These are phyloP conservation scores for Poeciliopsis paucimaculata DNA, from an alignment of 2,797 vertebrate species.

Conservation along the genomic window DNA sequence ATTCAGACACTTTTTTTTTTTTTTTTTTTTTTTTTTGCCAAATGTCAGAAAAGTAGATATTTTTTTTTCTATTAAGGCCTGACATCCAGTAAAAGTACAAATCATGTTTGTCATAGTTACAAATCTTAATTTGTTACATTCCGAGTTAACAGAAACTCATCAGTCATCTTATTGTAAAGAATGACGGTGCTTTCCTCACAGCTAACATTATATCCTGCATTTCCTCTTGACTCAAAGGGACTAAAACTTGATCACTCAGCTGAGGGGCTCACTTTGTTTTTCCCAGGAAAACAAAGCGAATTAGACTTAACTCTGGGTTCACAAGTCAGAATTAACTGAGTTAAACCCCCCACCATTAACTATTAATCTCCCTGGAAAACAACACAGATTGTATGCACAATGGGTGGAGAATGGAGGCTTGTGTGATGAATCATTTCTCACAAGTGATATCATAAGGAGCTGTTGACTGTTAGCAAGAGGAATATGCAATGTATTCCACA, in stretches of 20 bases:
- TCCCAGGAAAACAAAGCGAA: constrained; percentile 36
- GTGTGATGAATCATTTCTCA: constrained; percentile 66
- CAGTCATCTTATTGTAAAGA: constrained; percentile 1
- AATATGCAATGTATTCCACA: constrained; percentile 19
- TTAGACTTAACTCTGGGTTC: constrained; percentile 35
- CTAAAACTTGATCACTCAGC: constrained; percentile 45
- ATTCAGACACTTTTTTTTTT: neutral
- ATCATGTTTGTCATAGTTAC: neutral
- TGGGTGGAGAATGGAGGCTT: constrained; percentile 50
- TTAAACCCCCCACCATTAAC: constrained; percentile 46
- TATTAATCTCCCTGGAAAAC: constrained; percentile 62
- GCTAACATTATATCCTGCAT: constrained; percentile 27
- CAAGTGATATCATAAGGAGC: constrained; percentile 46
- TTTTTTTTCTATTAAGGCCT: constrained; percentile 1
- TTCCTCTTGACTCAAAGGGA: constrained; percentile 51
- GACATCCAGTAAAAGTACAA: constrained; percentile 13
- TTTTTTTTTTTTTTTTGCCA: neutral
- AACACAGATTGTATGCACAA: constrained; percentile 51
- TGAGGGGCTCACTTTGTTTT: constrained; percentile 34
- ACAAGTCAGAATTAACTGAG: neutral
- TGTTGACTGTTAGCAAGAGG: constrained; percentile 58
- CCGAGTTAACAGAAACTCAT: constrained; percentile 11
- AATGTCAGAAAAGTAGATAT: neutral
- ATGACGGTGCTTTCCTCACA: constrained; percentile 22
- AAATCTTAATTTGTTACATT: neutral